These are phyloP conservation scores for Montipora capricornis DNA, from an alignment of 64 coral and sea anemone genomes.

Conservation along the genomic window DNA sequence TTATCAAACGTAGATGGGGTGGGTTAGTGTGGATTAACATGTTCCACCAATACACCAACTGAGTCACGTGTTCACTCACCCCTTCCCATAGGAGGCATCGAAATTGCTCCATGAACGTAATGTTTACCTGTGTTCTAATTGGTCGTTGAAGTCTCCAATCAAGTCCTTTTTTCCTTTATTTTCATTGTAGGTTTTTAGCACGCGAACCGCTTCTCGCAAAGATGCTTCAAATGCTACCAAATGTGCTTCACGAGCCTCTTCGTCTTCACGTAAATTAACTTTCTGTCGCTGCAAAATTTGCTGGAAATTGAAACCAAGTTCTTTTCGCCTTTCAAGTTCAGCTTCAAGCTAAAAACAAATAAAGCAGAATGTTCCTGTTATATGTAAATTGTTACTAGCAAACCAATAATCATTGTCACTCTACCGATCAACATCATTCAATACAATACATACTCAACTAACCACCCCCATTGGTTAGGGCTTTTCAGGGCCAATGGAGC, in stretches of 20 bases:
- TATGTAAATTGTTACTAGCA: too few species aligned
- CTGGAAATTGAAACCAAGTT: slow-evolving; percentile 96
- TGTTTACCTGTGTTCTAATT: slow-evolving; percentile 87
- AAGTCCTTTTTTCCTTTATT: slow-evolving; percentile 68
- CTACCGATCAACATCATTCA: too few species aligned
- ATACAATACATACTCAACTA: too few species aligned
- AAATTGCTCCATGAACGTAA: neutral
- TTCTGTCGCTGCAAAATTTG: slow-evolving; percentile 88
- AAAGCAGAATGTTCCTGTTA: neutral
- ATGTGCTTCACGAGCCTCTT: slow-evolving; percentile 91
- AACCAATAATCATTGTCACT: neutral
- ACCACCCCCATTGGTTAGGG: too few species aligned
- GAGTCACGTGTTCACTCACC: neutral
- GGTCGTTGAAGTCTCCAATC: slow-evolving; percentile 82
- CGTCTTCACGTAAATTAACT: slow-evolving; percentile 85
- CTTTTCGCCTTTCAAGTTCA: slow-evolving; percentile 93
- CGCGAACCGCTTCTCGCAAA: slow-evolving; percentile 84
- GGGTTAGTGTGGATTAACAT: too few species aligned
- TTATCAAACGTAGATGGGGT: neutral
- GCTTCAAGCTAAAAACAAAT: slow-evolving; percentile 74
- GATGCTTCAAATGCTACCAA: slow-evolving; percentile 88
- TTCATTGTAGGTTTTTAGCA: slow-evolving; percentile 79
- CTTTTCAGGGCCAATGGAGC: too few species aligned
- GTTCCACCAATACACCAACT: too few species aligned
- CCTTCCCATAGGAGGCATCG: neutral